These are phyloP conservation scores for Proales similis DNA, from an alignment of 1,140 invertebrate species.

Conservation along the genomic window DNA sequence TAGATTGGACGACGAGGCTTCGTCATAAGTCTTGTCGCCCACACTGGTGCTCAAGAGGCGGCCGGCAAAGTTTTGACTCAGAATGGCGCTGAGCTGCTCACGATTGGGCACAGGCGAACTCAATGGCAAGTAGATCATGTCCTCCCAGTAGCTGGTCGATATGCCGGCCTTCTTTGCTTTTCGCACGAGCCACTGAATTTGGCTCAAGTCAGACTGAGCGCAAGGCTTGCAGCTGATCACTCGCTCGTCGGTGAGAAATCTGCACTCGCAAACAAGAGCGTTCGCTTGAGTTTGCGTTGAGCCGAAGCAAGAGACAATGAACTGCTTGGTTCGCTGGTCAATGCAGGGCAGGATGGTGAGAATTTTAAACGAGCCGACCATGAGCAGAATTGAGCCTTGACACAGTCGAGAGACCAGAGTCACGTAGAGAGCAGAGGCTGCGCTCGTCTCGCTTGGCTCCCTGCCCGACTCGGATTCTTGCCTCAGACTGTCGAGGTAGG, in stretches of 20 bases:
- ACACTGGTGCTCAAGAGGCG: slow-evolving; percentile 23
- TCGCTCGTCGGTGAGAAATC: slow-evolving; percentile 28
- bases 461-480: slow-evolving; percentile 7
- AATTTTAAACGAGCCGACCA: slow-evolving; percentile 16
- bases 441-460: not conserved
- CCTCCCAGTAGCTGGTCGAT: slow-evolving; percentile 32
- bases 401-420: slow-evolving; percentile 18
- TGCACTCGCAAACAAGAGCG: slow-evolving; percentile 25
- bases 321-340: slow-evolving; percentile 7
- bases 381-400: slow-evolving; percentile 21
- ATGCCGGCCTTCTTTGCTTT: slow-evolving; percentile 13
- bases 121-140: slow-evolving; percentile 18
- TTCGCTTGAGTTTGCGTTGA: not conserved
- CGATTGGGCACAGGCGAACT: slow-evolving; percentile 9
- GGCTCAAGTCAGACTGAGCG: slow-evolving; percentile 1
- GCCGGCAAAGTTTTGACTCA: slow-evolving; percentile 8
- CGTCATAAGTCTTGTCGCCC: slow-evolving; percentile 24
- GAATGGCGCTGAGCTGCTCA: slow-evolving; percentile 19
- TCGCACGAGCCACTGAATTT: not conserved
- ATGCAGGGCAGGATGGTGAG: not conserved
- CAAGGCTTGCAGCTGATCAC: slow-evolving; percentile 35
- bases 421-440: slow-evolving; percentile 21
- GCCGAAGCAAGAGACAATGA: not conserved
- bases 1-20: not conserved
- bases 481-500: slow-evolving; percentile 4